Conservation (phyloP, 2,888 invertebrate species). For the Erebia epiphron region DNA sequence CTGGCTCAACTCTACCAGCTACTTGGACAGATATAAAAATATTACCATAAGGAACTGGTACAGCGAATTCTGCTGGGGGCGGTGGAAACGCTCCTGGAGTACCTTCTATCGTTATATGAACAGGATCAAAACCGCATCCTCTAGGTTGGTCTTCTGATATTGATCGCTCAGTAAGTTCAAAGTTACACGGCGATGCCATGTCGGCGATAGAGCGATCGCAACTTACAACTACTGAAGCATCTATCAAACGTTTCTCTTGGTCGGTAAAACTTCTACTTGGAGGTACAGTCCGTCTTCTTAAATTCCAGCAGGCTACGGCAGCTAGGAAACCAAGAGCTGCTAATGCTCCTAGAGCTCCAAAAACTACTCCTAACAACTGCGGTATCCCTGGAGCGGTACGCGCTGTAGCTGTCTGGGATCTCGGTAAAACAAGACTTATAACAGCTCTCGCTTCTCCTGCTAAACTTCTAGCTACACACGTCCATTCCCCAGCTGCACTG, state of each 20-base stretch:
- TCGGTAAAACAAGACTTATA: conserved; percentile 78
- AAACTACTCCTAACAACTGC: conserved; percentile 88
- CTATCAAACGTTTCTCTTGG: conserved; percentile 93
- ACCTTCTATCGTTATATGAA: conserved; percentile 85
- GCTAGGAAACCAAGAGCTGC: conserved; percentile 85
- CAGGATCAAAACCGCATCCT: conserved; percentile 82
- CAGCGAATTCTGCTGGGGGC: conserved; percentile 82
- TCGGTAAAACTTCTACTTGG: conserved; percentile 89
- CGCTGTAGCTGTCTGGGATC: conserved; percentile 89
- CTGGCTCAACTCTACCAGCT: conserved; percentile 72
- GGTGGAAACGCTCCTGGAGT: conserved; percentile 77
- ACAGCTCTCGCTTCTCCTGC: conserved; percentile 85
- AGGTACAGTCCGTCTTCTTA: conserved; percentile 88
- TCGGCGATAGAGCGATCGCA: conserved; percentile 87
- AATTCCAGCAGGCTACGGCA: conserved; percentile 83
- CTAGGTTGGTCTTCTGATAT: conserved; percentile 67
- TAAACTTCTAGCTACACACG: conserved; percentile 89
- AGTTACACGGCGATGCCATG: conserved; percentile 81
- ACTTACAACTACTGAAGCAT: conserved; percentile 87
- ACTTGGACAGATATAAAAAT: conserved; percentile 95
- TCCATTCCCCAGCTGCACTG: conserved; percentile 92
- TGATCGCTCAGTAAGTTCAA: conserved; percentile 75
- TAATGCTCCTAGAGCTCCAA: conserved; percentile 88
- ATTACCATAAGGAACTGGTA: conserved; percentile 85
- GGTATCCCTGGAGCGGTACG: conserved; percentile 89